Percentiles rank a stretch among this genome's conserved stretches.
Evolutionary conservation across 2,888 invertebrate genomes (phyloP).

Genomic region (Odontocerum albicorne): DNA sequence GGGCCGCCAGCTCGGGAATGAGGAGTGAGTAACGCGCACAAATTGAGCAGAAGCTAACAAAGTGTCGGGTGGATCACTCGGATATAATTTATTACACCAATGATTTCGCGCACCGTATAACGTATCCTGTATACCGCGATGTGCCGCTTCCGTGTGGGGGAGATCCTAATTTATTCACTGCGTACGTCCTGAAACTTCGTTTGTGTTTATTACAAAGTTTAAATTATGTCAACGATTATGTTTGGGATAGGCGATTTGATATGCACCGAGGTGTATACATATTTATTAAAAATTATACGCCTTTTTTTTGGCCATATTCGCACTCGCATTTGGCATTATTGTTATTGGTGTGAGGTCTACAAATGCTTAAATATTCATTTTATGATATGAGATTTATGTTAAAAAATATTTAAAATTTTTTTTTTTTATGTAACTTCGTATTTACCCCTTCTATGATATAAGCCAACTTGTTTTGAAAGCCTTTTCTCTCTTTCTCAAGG

Average conservation of each 20-base stretch:
- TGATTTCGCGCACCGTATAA: constrained; percentile 29
- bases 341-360: no score
- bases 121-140: background rate
- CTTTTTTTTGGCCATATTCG: no score
- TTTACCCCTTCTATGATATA: no score
- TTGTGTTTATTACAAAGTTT: constrained; percentile 5
- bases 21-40: constrained; percentile 19
- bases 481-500: no score
- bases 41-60: constrained; percentile 28
- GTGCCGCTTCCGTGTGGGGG: background rate
- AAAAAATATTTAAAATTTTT: no score
- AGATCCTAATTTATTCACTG: constrained; percentile 7
- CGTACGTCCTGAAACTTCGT: constrained; percentile 1
- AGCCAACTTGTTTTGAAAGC: no score
- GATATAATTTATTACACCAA: constrained; percentile 35
- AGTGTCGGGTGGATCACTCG: constrained; percentile 24
- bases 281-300: no score
- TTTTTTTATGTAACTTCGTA: no score
- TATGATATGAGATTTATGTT: no score
- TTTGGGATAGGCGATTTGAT: constrained; percentile 12
- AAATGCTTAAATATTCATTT: no score
- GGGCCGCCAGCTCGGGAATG: background rate
- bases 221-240: constrained; percentile 18
- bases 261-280: constrained; percentile 10
- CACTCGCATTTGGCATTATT: no score